Evolutionary conservation across 2,888 invertebrate species (phyloP).

Genomic region (Drepanosiphum platanoidis): DNA sequence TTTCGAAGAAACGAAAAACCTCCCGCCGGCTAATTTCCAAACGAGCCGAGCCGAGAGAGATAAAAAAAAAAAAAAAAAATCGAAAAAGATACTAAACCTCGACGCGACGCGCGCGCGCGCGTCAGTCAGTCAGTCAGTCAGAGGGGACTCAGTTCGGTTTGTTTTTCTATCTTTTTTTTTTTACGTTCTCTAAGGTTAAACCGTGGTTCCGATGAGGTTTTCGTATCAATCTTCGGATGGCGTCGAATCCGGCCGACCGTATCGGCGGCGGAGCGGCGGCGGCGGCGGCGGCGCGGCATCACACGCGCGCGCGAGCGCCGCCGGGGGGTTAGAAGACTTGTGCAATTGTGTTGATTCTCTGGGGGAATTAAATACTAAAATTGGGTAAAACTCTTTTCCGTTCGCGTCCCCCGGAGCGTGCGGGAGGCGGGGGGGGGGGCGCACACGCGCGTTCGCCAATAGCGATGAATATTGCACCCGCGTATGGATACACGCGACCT

Average conservation of each 20-base stretch:
- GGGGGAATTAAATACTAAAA: slow-evolving; percentile 63
- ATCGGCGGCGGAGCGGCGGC: neutral
- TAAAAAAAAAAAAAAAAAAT: neutral
- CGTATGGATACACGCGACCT: neutral
- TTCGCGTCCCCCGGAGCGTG: neutral
- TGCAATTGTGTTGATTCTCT: slow-evolving; percentile 59
- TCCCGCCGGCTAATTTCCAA: slow-evolving; percentile 30
- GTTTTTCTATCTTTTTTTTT: neutral
- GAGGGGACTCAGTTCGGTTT: neutral
- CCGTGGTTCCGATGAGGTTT: slow-evolving; percentile 52
- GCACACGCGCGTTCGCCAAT: neutral
- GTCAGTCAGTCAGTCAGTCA: too few relatives aligned
- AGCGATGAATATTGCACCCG: slow-evolving; percentile 26
- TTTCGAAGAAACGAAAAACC: too few relatives aligned
- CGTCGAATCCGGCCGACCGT: slow-evolving; percentile 29
- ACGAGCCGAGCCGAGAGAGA: neutral
- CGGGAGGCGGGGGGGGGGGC: too few relatives aligned
- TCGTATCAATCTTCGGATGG: slow-evolving; percentile 53
- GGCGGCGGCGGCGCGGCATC: neutral
- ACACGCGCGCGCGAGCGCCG: neutral
- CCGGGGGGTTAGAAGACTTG: neutral
- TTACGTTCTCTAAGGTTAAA: slow-evolving; percentile 10
- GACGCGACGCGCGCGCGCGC: slow-evolving; percentile 9
- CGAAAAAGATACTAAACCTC: slow-evolving; percentile 9
- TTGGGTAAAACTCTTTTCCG: slow-evolving; percentile 60